Percentiles rank a stretch among this genome's conserved stretches.
phyloP scores from a whole-genome alignment of 2,888 invertebrate genomes.

The Antheraea yamamai region DNA sequence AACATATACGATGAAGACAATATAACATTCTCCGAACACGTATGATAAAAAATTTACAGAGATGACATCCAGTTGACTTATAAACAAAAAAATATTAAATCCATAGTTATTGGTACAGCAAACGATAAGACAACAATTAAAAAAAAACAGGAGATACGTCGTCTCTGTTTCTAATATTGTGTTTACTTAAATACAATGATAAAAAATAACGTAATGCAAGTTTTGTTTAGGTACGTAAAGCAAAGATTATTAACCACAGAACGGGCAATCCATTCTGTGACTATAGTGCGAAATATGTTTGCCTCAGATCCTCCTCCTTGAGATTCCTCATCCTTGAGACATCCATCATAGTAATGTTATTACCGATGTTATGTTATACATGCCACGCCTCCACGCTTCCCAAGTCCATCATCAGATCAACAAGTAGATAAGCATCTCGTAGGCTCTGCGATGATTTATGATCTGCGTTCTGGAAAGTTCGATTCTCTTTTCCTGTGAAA shows the following conservation, averaged over 20 bases:
- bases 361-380: background rate
- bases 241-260: background rate
- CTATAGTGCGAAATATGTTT: background rate
- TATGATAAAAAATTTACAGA: too few species aligned
- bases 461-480: background rate
- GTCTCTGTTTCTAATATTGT: background rate
- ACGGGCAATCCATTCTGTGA: background rate
- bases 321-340: background rate
- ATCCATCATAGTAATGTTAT: background rate
- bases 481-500: background rate
- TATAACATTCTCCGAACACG: too few species aligned
- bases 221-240: too few species aligned
- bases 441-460: background rate
- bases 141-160: too few species aligned
- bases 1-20: too few species aligned
- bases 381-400: background rate
- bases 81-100: too few species aligned
- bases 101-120: too few species aligned
- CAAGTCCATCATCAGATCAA: conserved; percentile 6
- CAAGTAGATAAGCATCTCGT: background rate
- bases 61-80: too few species aligned
- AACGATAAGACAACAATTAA: too few species aligned
- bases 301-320: background rate
- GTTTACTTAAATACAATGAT: too few species aligned
- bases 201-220: too few species aligned